phyloP scores from a whole-genome alignment of 2,888 invertebrate species.

The Cryptops parisi region DNA sequence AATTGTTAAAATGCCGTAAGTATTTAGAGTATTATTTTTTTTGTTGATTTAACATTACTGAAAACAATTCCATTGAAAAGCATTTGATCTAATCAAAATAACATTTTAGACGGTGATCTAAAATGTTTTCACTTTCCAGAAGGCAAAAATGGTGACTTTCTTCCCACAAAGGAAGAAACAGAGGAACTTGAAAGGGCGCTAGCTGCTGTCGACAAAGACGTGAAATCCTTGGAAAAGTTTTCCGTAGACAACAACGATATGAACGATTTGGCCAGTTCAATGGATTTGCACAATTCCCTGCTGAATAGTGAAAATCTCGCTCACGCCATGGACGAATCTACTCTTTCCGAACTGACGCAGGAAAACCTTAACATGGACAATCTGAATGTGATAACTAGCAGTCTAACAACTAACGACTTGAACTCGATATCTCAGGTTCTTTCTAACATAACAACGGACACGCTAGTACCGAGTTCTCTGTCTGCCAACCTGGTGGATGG shows the following conservation, averaged over 20 bases:
- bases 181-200: constrained; percentile 76
- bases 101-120: too few species aligned
- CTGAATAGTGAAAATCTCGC: constrained; percentile 14
- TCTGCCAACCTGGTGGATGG: constrained; percentile 7
- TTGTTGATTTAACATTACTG: too few species aligned
- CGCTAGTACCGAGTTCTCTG: constrained; percentile 4
- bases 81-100: too few species aligned
- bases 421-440: constrained; percentile 18
- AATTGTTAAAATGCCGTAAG: too few species aligned
- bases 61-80: too few species aligned
- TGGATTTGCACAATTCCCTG: constrained; percentile 16
- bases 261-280: constrained; percentile 21
- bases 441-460: constrained; percentile 14
- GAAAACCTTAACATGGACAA: constrained; percentile 14
- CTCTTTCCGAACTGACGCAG: constrained; percentile 12
- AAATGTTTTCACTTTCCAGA: constrained; percentile 36
- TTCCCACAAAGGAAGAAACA: constrained; percentile 62
- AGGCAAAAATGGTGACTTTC: constrained; percentile 54
- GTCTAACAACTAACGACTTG: constrained; percentile 17
- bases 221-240: constrained; percentile 27
- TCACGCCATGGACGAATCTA: constrained; percentile 12
- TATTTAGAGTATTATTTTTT: too few species aligned
- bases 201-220: constrained; percentile 48
- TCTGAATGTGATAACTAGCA: constrained; percentile 17
- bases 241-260: constrained; percentile 23